phyloP scores from a whole-genome alignment of 30 jellyfish, hydroid and myxozoan species.

The Chironex yamaguchii region DNA sequence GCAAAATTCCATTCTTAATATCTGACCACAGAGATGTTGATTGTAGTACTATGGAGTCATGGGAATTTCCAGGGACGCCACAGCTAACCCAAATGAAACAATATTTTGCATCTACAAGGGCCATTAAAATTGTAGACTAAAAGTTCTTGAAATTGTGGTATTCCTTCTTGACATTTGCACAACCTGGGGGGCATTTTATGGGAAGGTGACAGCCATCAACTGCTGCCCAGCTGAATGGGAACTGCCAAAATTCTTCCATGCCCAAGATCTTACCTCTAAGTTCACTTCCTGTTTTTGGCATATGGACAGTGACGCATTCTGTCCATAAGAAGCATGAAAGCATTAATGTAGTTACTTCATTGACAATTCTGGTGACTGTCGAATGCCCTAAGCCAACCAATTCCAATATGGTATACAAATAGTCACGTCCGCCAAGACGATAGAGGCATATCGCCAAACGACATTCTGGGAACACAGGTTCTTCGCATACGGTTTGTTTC shows the following conservation, averaged over 20 bases:
- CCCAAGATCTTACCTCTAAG: slow-evolving; percentile 25
- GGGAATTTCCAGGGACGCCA: slow-evolving; percentile 63
- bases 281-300: slow-evolving; percentile 34
- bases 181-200: slow-evolving; percentile 72
- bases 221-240: slow-evolving; percentile 63
- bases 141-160: slow-evolving; percentile 53
- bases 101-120: slow-evolving; percentile 51
- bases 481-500: slow-evolving; percentile 24
- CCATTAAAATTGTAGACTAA: slow-evolving; percentile 46
- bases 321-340: slow-evolving; percentile 41
- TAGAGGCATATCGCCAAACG: slow-evolving; percentile 49
- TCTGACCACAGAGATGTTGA: slow-evolving; percentile 19
- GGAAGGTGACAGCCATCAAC: slow-evolving; percentile 77
- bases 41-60: slow-evolving; percentile 46
- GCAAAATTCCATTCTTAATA: slow-evolving; percentile 13
- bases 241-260: slow-evolving; percentile 69
- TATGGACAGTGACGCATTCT: background rate
- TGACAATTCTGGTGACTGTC: slow-evolving; percentile 38
- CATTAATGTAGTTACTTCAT: slow-evolving; percentile 44
- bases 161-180: slow-evolving; percentile 27
- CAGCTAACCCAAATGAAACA: slow-evolving; percentile 45
- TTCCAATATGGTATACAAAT: slow-evolving; percentile 43
- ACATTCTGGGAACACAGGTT: slow-evolving; percentile 55
- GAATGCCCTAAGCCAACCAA: slow-evolving; percentile 54
- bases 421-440: slow-evolving; percentile 68